phyloP scores from a whole-genome alignment of 2,888 invertebrate genomes.

The Invenusta paracnida region DNA sequence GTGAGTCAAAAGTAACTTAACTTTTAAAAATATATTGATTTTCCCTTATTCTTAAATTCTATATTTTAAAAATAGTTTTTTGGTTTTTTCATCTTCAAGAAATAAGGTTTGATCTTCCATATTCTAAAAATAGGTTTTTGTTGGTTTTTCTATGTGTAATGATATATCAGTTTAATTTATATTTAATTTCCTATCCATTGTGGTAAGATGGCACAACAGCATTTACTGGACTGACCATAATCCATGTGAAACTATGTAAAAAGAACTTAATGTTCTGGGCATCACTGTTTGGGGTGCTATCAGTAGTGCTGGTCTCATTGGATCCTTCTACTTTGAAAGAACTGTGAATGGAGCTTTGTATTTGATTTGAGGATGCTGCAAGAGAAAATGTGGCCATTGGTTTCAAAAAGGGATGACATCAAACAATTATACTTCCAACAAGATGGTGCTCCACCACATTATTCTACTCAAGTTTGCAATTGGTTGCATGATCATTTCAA shows the following conservation, averaged over 20 bases:
- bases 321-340: neutral
- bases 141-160: no score
- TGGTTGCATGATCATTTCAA: neutral
- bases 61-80: no score
- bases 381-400: slow-evolving; percentile 16
- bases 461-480: slow-evolving; percentile 5
- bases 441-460: neutral
- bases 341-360: neutral
- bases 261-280: slow-evolving; percentile 11
- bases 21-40: no score
- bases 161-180: no score
- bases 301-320: slow-evolving; percentile 7
- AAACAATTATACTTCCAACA: slow-evolving; percentile 5
- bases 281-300: slow-evolving; percentile 7
- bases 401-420: slow-evolving; percentile 12
- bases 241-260: slow-evolving; percentile 11
- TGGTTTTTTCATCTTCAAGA: no score
- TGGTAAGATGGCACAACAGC: neutral
- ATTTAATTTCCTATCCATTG: no score
- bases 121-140: no score
- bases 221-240: slow-evolving; percentile 26
- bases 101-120: no score
- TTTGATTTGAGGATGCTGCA: neutral
- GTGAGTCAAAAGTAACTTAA: no score
- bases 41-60: no score